Evolutionary conservation across 2,113 vertebrate species (phyloP).

Genomic region (Pygoscelis adeliae): DNA sequence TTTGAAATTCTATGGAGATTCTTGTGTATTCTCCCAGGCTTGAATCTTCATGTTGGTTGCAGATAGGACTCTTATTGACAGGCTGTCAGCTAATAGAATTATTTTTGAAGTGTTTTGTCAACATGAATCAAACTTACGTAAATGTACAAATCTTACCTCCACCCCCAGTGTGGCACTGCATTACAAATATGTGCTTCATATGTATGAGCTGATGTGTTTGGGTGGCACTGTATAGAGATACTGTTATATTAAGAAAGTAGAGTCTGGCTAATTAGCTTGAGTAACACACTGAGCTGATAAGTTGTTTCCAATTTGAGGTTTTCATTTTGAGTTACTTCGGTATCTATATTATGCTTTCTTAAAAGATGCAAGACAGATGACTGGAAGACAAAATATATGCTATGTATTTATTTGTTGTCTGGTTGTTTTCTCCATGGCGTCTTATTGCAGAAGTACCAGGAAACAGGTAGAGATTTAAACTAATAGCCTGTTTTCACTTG

Average conservation of each 20-base stretch:
- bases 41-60: not conserved
- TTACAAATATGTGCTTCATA: fast-evolving
- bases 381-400: not conserved
- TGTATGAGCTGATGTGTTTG: not conserved
- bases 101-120: not conserved
- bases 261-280: not conserved
- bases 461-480: not conserved
- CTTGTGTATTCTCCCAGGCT: not conserved
- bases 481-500: not conserved
- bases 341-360: not conserved
- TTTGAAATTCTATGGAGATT: not conserved
- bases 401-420: not conserved
- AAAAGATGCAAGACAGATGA: not conserved
- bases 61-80: not conserved
- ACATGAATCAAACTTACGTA: not conserved
- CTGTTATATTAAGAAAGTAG: not conserved
- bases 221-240: not conserved
- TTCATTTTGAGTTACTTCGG: not conserved
- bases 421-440: not conserved
- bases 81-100: not conserved
- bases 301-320: not conserved
- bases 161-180: not conserved
- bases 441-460: not conserved
- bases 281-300: not conserved
- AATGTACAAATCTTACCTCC: not conserved